These are phyloP conservation scores for Caenorhabditis panamensis DNA, from an alignment of 2,888 invertebrate species.

Conservation along the genomic window DNA sequence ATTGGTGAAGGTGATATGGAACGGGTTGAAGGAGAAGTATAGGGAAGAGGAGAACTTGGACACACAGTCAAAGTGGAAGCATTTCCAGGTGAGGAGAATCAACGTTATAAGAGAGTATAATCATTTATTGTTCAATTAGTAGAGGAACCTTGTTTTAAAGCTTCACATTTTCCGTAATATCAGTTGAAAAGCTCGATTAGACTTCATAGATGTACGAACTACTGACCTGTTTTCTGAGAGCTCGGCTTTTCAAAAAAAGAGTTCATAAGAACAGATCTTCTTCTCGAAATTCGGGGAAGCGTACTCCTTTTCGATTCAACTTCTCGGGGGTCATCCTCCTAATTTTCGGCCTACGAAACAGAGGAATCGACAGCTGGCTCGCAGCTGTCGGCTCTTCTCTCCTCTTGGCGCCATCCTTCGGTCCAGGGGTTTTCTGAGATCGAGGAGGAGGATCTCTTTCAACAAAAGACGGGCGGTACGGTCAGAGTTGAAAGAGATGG, in stretches of 20 bases:
- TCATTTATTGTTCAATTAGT: too few relatives aligned
- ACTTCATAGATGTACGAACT: too few relatives aligned
- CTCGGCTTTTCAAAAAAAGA: too few relatives aligned
- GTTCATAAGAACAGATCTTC: too few relatives aligned
- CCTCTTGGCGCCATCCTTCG: conserved; percentile 1
- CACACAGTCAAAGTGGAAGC: conserved; percentile 20
- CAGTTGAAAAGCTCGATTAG: too few relatives aligned
- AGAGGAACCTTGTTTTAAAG: too few relatives aligned
- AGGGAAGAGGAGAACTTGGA: conserved; percentile 21
- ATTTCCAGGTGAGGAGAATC: conserved; percentile 29
- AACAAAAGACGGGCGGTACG: conserved; percentile 2
- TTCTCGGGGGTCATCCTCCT: conserved; percentile 31
- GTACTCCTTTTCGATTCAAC: conserved; percentile 13
- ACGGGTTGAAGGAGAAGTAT: conserved; percentile 19
- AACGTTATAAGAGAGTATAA: too few relatives aligned
- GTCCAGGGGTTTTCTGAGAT: conserved; percentile 7
- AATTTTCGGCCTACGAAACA: conserved; percentile 11
- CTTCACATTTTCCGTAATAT: too few relatives aligned
- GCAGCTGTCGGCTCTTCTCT: conserved; percentile 37
- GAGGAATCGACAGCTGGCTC: conserved; percentile 33
- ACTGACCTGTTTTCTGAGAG: too few relatives aligned
- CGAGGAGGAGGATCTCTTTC: too few relatives aligned
- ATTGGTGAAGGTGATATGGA: conserved; percentile 20
- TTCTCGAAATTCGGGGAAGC: not conserved
- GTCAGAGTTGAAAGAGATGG: not conserved